A percentile compares a stretch with the other conserved stretches of the same genome.
Evolutionary conservation across 2,888 invertebrate species (phyloP).

Genomic region (Hypercompe scribonia): DNA sequence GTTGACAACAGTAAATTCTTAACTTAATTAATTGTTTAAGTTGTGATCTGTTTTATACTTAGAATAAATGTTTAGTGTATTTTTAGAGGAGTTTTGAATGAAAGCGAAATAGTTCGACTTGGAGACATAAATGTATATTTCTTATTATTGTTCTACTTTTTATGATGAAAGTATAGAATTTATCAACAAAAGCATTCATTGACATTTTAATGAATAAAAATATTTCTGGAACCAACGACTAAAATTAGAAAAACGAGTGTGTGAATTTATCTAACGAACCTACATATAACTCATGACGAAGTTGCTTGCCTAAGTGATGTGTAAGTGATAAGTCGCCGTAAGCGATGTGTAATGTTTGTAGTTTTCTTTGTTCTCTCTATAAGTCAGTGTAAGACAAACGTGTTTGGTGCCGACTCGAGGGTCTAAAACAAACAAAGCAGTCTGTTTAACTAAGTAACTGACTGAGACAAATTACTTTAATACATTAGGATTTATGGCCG

Average conservation of each 20-base stretch:
- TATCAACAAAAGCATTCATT: neutral
- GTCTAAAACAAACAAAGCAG: conserved; percentile 63
- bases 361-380: conserved; percentile 40
- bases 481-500: conserved; percentile 56
- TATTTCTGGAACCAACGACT: neutral
- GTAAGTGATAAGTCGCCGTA: neutral
- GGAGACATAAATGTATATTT: neutral
- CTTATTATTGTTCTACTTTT: neutral
- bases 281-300: neutral
- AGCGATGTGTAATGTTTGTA: conserved; percentile 14
- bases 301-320: neutral
- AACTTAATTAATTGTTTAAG: neutral
- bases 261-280: neutral
- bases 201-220: neutral
- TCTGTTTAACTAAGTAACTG: conserved; percentile 58
- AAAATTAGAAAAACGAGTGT: neutral
- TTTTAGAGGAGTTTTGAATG: neutral
- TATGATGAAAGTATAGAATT: neutral
- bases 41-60: neutral
- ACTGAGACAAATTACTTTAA: conserved; percentile 72
- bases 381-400: conserved; percentile 30
- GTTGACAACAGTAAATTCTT: neutral
- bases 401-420: conserved; percentile 39
- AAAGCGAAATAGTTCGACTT: neutral
- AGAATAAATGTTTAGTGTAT: neutral